A percentile compares a stretch with the other conserved stretches of the same genome.
These are phyloP conservation scores for Phaethon lepturus DNA, from an alignment of 2,113 vertebrate genomes.

Conservation along the genomic window DNA sequence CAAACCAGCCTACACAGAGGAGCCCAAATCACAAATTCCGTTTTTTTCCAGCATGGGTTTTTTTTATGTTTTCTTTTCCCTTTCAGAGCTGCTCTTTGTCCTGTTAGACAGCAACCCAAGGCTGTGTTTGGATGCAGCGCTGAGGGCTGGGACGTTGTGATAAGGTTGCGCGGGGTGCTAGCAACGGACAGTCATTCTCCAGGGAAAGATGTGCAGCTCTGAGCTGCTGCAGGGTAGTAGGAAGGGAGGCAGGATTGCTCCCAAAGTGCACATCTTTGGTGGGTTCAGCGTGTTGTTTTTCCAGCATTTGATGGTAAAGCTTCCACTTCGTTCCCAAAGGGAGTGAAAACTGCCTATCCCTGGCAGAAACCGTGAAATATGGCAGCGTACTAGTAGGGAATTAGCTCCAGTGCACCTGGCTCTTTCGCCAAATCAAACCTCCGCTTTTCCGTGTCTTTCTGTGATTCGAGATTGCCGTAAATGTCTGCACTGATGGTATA, in stretches of 20 bases:
- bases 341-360: background rate
- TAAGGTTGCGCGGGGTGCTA: background rate
- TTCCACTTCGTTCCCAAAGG: background rate
- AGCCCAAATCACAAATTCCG: background rate
- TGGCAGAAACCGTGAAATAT: background rate
- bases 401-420: background rate
- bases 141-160: background rate
- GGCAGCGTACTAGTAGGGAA: background rate
- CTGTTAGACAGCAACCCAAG: background rate
- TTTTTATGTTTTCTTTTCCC: background rate
- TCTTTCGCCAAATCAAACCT: background rate
- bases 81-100: background rate
- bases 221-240: background rate
- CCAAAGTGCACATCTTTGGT: background rate
- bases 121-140: background rate
- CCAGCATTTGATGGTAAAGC: background rate
- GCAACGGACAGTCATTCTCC: background rate
- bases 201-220: background rate
- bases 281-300: background rate
- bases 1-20: background rate
- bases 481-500: background rate
- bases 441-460: background rate
- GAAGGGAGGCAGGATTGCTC: background rate
- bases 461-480: background rate
- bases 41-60: background rate